Conservation (phyloP, 2,797 vertebrate genomes). For the Lindbergichthys nudifrons region DNA sequence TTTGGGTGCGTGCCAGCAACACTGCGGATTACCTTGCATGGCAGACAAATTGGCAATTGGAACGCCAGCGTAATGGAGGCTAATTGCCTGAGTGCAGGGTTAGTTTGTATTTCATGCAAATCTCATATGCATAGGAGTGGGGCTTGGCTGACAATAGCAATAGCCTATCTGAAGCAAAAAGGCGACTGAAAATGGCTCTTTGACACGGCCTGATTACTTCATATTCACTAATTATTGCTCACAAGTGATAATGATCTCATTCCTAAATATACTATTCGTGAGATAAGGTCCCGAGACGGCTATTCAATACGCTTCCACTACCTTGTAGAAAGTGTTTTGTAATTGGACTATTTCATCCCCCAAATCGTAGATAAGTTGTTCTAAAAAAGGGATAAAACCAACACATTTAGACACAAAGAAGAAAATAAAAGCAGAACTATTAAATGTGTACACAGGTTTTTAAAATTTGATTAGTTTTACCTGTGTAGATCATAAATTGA, state of each 20-base stretch:
- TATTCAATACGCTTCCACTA: conserved; percentile 15
- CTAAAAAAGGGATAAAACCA: conserved; percentile 7
- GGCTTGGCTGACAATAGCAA: conserved; percentile 69
- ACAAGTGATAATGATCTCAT: conserved; percentile 60
- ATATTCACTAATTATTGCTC: conserved; percentile 57
- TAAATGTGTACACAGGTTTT: background rate
- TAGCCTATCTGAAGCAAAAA: conserved; percentile 57
- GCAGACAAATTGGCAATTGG: conserved; percentile 86
- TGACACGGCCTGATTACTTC: conserved; percentile 62
- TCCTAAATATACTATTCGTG: conserved; percentile 36
- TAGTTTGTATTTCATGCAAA: conserved; percentile 84
- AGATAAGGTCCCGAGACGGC: conserved; percentile 20
- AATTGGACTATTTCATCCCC: background rate
- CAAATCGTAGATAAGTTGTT: conserved; percentile 11
- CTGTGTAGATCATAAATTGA: too few species aligned
- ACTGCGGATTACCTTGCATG: conserved; percentile 82
- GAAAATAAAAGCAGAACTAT: background rate
- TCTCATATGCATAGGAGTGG: conserved; percentile 72
- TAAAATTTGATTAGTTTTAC: background rate
- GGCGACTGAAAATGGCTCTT: conserved; percentile 55
- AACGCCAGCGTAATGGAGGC: conserved; percentile 82
- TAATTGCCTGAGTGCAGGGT: conserved; percentile 87
- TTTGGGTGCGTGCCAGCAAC: conserved; percentile 82
- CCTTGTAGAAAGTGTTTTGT: conserved; percentile 9
- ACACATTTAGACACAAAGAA: background rate